A percentile compares a stretch with the other conserved stretches of the same genome.
These are phyloP conservation scores for Alectoris magna DNA, from an alignment of 2,797 vertebrate species.

Conservation along the genomic window DNA sequence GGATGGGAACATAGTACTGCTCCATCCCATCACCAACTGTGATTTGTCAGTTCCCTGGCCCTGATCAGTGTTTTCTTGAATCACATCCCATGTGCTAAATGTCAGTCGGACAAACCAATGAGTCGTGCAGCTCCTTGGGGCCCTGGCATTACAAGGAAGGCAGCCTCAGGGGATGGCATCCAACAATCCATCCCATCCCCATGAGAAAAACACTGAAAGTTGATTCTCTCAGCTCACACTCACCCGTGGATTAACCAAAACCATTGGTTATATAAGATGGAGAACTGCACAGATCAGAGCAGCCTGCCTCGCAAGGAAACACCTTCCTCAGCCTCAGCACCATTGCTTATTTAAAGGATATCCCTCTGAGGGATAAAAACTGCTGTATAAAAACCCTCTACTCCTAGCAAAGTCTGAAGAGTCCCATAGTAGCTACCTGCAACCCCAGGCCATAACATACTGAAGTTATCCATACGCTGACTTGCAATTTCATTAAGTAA, in stretches of 20 bases:
- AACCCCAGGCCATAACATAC: background rate
- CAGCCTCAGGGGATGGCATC: background rate
- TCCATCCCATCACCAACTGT: background rate
- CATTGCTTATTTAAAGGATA: no score
- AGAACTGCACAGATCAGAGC: rapidly evolving
- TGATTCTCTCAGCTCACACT: rapidly evolving
- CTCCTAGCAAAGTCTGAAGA: rapidly evolving
- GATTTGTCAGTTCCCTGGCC: background rate
- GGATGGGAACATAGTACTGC: background rate
- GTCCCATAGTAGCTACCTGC: background rate
- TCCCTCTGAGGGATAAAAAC: background rate
- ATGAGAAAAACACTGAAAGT: background rate
- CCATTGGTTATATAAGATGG: rapidly evolving
- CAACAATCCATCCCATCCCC: background rate
- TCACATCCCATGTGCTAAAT: background rate
- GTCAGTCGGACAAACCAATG: background rate
- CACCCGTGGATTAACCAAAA: background rate
- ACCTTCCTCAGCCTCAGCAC: rapidly evolving
- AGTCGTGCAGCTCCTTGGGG: background rate
- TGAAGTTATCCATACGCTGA: rapidly evolving
- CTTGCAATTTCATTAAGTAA: rapidly evolving
- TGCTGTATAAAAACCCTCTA: background rate
- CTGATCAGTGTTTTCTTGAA: background rate
- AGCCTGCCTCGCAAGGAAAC: background rate
- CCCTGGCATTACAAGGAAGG: rapidly evolving